These are phyloP conservation scores for Sinonovacula constricta DNA, from an alignment of 1,140 invertebrate species.

Conservation along the genomic window DNA sequence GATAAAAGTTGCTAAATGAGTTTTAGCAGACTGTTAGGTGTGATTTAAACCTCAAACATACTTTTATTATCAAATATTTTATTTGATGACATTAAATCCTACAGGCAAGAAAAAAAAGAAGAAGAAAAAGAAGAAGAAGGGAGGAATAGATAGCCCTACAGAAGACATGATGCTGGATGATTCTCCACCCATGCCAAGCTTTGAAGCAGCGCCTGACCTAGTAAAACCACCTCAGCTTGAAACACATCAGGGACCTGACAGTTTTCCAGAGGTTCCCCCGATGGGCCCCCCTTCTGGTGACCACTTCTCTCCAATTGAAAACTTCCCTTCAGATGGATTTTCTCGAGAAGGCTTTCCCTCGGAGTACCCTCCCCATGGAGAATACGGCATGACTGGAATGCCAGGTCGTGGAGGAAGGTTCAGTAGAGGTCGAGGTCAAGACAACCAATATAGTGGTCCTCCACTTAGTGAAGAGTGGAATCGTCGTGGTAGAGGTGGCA, in stretches of 20 bases:
- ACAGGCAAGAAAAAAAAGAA: constrained; percentile 16
- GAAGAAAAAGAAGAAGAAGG: constrained; percentile 30
- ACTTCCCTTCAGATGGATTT: no score
- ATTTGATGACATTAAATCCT: no score
- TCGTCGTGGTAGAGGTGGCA: background rate
- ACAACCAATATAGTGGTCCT: no score
- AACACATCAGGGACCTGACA: background rate
- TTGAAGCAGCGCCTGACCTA: constrained; percentile 15
- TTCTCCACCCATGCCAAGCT: constrained; percentile 11
- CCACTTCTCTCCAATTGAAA: no score
- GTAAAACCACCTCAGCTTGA: background rate
- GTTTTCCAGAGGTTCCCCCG: background rate
- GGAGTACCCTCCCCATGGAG: background rate
- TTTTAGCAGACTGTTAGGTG: no score
- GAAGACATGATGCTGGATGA: background rate
- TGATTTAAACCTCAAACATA: no score
- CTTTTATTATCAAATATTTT: no score
- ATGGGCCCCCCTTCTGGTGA: background rate
- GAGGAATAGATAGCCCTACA: background rate
- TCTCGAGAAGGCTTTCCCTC: background rate
- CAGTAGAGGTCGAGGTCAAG: background rate
- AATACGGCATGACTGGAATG: background rate
- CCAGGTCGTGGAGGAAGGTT: background rate
- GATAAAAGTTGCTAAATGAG: no score
- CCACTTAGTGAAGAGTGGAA: background rate